Percentiles rank a stretch among this genome's conserved stretches.
Evolutionary conservation across 2,113 vertebrate genomes (phyloP).

Genomic region (Abramis brama): DNA sequence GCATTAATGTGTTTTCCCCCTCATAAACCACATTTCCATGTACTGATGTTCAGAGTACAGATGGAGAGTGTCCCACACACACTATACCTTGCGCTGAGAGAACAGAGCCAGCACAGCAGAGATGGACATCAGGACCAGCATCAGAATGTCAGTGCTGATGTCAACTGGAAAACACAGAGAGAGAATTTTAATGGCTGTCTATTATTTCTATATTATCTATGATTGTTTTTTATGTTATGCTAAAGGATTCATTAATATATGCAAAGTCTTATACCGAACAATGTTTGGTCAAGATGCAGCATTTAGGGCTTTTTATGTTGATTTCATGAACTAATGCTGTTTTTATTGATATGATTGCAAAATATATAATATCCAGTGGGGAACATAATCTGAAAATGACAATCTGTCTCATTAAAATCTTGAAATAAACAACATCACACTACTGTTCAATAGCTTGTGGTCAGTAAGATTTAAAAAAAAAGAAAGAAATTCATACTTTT

Average conservation of each 20-base stretch:
- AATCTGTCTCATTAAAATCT: background rate
- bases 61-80: background rate
- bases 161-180: constrained; percentile 67
- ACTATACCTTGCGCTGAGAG: constrained; percentile 74
- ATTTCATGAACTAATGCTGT: background rate
- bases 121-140: constrained; percentile 73
- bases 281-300: background rate
- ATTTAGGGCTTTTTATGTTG: background rate
- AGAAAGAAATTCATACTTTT: too few species aligned
- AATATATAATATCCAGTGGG: background rate
- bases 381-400: background rate
- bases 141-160: constrained; percentile 74
- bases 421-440: background rate
- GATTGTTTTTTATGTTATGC: background rate
- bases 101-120: constrained; percentile 77
- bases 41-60: background rate
- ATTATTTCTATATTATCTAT: background rate
- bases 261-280: background rate
- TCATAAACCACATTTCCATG: background rate
- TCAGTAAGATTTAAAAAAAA: too few species aligned
- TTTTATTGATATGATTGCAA: background rate
- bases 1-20: background rate
- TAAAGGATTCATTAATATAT: too few species aligned
- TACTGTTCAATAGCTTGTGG: too few species aligned
- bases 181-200: background rate